Evolutionary conservation across 2,888 invertebrate genomes (phyloP).

Genomic region (Incurvaria masculella): DNA sequence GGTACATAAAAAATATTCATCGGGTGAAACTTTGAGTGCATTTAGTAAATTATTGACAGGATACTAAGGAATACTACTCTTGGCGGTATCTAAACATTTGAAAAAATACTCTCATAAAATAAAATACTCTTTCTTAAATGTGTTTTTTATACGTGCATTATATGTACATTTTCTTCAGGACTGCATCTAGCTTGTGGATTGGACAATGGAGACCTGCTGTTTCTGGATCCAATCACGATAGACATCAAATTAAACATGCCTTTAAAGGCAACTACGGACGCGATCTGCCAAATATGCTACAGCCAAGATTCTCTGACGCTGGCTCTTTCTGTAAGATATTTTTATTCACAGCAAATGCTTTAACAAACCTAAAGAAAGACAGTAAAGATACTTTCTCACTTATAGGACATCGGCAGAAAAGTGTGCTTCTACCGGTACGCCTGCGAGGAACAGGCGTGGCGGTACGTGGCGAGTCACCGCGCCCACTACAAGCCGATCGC

Average conservation of each 20-base stretch:
- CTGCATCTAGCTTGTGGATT: slow-evolving; percentile 57
- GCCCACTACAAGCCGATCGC: slow-evolving; percentile 59
- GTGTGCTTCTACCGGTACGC: slow-evolving; percentile 49
- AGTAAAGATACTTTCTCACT: too few species aligned
- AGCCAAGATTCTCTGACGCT: slow-evolving; percentile 51
- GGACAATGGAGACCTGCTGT: slow-evolving; percentile 56
- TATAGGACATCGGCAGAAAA: slow-evolving; percentile 51
- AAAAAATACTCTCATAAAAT: too few species aligned
- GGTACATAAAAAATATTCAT: slow-evolving; percentile 28
- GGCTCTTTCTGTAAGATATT: slow-evolving; percentile 52
- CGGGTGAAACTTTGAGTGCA: too few species aligned
- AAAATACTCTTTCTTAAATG: too few species aligned
- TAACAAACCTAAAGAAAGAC: neutral
- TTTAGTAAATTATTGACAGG: too few species aligned
- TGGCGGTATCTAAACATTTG: too few species aligned
- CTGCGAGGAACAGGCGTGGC: slow-evolving; percentile 38
- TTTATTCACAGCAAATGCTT: too few species aligned
- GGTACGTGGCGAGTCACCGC: slow-evolving; percentile 57
- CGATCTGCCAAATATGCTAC: slow-evolving; percentile 51
- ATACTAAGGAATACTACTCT: too few species aligned
- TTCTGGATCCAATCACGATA: slow-evolving; percentile 57
- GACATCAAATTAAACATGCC: slow-evolving; percentile 40
- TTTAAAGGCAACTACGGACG: slow-evolving; percentile 36
- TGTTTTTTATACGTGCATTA: too few species aligned
- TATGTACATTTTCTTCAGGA: slow-evolving; percentile 29